Conservation (phyloP, 1,140 invertebrate genomes). For the Ooceraea biroi region DNA sequence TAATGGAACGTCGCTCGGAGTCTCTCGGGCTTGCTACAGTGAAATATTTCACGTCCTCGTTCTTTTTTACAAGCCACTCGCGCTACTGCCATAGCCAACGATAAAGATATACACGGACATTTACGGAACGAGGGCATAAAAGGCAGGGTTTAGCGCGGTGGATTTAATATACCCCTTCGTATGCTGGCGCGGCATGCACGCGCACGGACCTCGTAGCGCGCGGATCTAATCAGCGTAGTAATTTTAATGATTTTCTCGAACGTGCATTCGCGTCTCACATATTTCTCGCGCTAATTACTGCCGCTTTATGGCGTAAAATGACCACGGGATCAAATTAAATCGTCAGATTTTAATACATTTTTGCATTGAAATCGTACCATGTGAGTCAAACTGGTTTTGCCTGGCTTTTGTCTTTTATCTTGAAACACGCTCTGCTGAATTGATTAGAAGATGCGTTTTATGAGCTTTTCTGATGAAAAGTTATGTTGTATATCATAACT, state of each 20-base stretch:
- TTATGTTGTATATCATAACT: too few relatives aligned
- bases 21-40: background rate
- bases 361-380: background rate
- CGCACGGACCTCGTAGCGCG: background rate
- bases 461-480: too few relatives aligned
- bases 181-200: slow-evolving; percentile 1
- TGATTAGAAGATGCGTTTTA: too few relatives aligned
- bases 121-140: slow-evolving; percentile 58
- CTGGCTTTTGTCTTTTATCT: background rate
- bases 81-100: slow-evolving; percentile 10
- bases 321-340: background rate
- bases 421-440: background rate
- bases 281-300: background rate
- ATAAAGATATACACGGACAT: slow-evolving; percentile 61
- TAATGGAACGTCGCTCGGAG: slow-evolving; percentile 41
- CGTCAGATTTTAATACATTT: background rate
- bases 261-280: background rate
- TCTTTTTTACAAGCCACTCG: slow-evolving; percentile 51
- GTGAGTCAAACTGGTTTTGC: background rate
- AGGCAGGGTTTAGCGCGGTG: slow-evolving; percentile 39
- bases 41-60: slow-evolving; percentile 49
- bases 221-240: slow-evolving; percentile 22
- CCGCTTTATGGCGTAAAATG: background rate
- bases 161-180: slow-evolving; percentile 41
- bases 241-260: slow-evolving; percentile 29